Percentiles rank a stretch among this genome's conserved stretches.
These are phyloP conservation scores for Hedya salicella DNA, from an alignment of 2,888 invertebrate genomes.

Conservation along the genomic window DNA sequence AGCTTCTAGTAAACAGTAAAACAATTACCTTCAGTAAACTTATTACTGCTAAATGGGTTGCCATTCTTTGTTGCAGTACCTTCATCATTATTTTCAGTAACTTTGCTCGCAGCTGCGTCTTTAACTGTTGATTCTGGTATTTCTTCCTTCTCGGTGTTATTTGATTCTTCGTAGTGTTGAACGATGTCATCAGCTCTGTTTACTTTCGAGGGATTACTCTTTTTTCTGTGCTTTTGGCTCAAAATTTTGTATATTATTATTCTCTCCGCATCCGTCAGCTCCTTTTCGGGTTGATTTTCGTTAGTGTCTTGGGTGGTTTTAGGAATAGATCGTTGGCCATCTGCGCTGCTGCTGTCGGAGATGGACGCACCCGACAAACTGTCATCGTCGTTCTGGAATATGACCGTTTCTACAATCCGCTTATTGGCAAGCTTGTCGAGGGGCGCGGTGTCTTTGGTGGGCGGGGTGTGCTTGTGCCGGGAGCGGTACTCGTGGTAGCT, in stretches of 20 bases:
- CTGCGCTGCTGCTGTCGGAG: constrained; percentile 66
- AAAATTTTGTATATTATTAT: constrained; percentile 78
- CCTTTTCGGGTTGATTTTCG: constrained; percentile 47
- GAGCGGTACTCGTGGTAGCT: constrained; percentile 80
- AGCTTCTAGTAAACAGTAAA: too few relatives aligned
- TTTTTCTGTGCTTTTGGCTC: constrained; percentile 62
- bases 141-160: background rate
- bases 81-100: background rate
- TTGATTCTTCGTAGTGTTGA: background rate
- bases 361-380: constrained; percentile 56
- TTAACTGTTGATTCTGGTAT: background rate
- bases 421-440: constrained; percentile 48
- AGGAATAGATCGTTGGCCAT: constrained; percentile 54
- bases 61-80: background rate
- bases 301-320: constrained; percentile 47
- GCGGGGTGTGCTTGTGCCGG: constrained; percentile 77
- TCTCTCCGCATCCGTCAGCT: constrained; percentile 68
- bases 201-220: constrained; percentile 51
- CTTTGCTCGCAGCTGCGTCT: background rate
- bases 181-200: constrained; percentile 53
- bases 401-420: constrained; percentile 57
- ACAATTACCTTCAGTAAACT: constrained; percentile 12
- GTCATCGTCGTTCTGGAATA: constrained; percentile 55
- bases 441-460: constrained; percentile 68
- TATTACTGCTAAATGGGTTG: background rate